Evolutionary conservation across 2,888 invertebrate genomes (phyloP), one percentile per base, ranked within the genome.

Genomic region (Troides helena): DNA sequence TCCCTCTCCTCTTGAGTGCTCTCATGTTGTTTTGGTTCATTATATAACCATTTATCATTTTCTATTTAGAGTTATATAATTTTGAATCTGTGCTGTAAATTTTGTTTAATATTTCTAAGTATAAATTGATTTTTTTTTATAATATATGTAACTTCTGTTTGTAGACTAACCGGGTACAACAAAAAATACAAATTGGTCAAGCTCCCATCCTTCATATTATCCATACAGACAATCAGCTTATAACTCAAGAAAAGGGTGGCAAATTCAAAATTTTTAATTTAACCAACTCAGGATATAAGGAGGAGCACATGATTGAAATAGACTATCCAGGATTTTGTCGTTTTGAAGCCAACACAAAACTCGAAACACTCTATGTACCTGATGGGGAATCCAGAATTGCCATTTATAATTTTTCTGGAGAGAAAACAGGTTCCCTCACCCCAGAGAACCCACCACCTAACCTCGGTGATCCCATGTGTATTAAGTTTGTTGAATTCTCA

Each of bases 181-280:
- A 94, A 73, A 95, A 95, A 84, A 94, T 96, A 77, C 87, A 93
- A 79, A 93, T 95, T 82, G 95, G 95, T 78, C 91, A 93, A 80
- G 93, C 94, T 81, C 93, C 95, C 62, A 95, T 95, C 75, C 93
- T 95, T 78, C 93, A 94, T 72, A 86, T 96, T 74, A 93, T 94
- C 77, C 94, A 94, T 79, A 93, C 95, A 5, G 90, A 91, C 68
- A 93, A 93, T 73, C 92, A 94, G 74, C 92, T 96, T 74, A 92
- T 96, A 75, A 95, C 96, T 12, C 96, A 96, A 87, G 95, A 96
- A 82, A 97, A 96, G 85, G 95, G 94, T 72, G 96, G 96, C 73
- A 87, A 90, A 65, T 93, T 95, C 60, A 95, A 95, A 86, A 86
- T 95, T 73, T 96, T 96, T 94, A 89, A 93, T 74, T 90, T 93